Base-by-base conservation (phyloP, 1,140 invertebrate genomes). In the Leucophenga varia region DNA sequence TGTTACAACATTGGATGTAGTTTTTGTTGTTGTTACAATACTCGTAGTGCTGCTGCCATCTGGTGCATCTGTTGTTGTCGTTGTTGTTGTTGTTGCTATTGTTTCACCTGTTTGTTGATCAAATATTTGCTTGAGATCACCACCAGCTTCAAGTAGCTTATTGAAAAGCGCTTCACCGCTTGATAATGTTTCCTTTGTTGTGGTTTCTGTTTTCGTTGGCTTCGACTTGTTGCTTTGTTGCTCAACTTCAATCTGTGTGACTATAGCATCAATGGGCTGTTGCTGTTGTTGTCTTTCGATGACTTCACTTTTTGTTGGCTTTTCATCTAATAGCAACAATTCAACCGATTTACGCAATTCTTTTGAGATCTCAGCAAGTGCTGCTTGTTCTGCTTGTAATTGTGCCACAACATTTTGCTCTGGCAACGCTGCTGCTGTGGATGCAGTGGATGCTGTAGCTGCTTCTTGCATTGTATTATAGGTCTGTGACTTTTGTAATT, bases 351-450 rank as follows among this genome's bases (percentile, higher is more conserved):
- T 72, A 28, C 69, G 64, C 52, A 72, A 14, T 63, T 72, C 69
- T 50, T 72, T 72, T 57, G 69, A 67, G 57, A 72, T 72, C 56
- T 72, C 61, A 32, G 67, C 69, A 52, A 72, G 63, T 17, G 65
- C 70, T 12, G 61, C 56, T 43, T 72, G 69, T 40, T 72, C 69
- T 16, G 69, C 69, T 51, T 72, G 69, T 22, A 72, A 43, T n/a
- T 64, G 54, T 30, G 70, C 69, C 31, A n/a, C n/a, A 67, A 42
- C 1, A 61, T 69, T 13, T 57, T 48, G 28, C 38, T 28, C n/a
- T n/a, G n/a, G n/a, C n/a, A n/a, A n/a, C n/a, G n/a, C n/a, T n/a
- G n/a, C n/a, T n/a, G n/a, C n/a, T n/a, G n/a, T n/a, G n/a, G n/a
- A 32, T 48, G 19, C n/a, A 47, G 37, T n/a, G n/a, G n/a, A 31